Base-by-base conservation (phyloP, 2,888 invertebrate genomes). In the Bellardia bayeri region DNA sequence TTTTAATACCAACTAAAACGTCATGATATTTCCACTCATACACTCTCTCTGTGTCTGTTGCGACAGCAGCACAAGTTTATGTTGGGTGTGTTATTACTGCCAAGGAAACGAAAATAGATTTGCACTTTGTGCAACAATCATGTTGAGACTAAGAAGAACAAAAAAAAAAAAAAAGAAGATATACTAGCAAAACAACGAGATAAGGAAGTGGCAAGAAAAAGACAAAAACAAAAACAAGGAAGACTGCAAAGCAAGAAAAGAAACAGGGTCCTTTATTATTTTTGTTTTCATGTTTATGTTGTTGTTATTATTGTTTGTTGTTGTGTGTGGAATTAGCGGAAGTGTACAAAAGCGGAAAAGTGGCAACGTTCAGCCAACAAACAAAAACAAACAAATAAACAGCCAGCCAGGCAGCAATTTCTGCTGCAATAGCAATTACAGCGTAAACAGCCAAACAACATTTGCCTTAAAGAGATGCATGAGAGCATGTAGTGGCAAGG, bases 111-210 rank as follows among this genome's bases (percentile, higher is more conserved):
- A 69, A 75, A 75, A 81, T 81, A 69, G 85, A 81, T 85, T 81
- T 81, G 80, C 80, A 85, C 85, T 85, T 81, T 85, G 85, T 85
- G 85, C 85, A 85, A 85, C 85, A 85, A 85, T 81, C 69, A 63
- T 75, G 75, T 64, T 56, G 64, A 69, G 23, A 7, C 11, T 5
- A 42, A 23, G 40, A 40, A 64, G 16, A 40, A 51, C n/a, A 63
- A 56, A 58, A 3, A 3, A 37, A 37, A 6, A 37, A 37, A 33
- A 45, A 14, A 3, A 16, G 8, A 11, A 0, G 37, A 51, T 14
- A 13, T 72, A n/a, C 13, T 54, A 30, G 0, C 23, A 61, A 72
- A 72, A 63, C 40, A 75, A 61, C 45, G 30, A 63, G 58, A 84
- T 79, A 40, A 82, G 82, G 74, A 82, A 74, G 82, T 82, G 74